phyloP scores from a whole-genome alignment of 2,888 invertebrate genomes.

The Drosophila ustulata region DNA sequence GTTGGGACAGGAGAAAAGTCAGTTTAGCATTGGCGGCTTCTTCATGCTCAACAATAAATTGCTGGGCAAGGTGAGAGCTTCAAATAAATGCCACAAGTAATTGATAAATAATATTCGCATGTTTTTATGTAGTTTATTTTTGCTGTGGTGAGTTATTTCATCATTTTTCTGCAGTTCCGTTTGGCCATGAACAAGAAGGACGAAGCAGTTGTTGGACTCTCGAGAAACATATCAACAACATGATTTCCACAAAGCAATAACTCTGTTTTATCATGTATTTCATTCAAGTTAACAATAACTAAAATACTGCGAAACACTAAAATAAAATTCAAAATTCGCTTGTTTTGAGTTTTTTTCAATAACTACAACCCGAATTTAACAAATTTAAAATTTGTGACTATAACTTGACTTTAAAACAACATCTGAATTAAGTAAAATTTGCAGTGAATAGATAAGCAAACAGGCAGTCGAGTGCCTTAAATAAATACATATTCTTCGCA shows the following conservation, averaged over 20 bases:
- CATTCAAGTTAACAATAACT: too few species aligned
- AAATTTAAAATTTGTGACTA: too few species aligned
- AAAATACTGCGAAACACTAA: too few species aligned
- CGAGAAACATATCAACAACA: neutral
- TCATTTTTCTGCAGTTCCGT: constrained; percentile 54
- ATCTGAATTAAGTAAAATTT: too few species aligned
- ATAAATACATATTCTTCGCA: neutral
- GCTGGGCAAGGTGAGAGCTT: constrained; percentile 53
- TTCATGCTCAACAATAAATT: constrained; percentile 57
- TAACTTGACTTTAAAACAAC: too few species aligned
- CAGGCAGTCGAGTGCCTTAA: too few species aligned
- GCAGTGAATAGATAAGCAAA: neutral
- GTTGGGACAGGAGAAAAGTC: constrained; percentile 54
- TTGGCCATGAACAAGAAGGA: neutral
- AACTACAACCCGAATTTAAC: too few species aligned
- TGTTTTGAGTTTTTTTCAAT: too few species aligned
- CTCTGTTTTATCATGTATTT: too few species aligned
- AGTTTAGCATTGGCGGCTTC: constrained; percentile 58
- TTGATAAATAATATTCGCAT: neutral
- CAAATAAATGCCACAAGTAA: neutral
- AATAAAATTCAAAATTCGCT: too few species aligned
- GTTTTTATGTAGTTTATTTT: constrained; percentile 8
- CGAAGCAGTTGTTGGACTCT: neutral
- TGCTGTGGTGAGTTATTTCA: constrained; percentile 13
- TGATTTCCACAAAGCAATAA: too few species aligned